Evolutionary conservation across 2,888 invertebrate species (phyloP), one percentile per base, ranked within the genome.

Genomic region (Miltochrista miniata): DNA sequence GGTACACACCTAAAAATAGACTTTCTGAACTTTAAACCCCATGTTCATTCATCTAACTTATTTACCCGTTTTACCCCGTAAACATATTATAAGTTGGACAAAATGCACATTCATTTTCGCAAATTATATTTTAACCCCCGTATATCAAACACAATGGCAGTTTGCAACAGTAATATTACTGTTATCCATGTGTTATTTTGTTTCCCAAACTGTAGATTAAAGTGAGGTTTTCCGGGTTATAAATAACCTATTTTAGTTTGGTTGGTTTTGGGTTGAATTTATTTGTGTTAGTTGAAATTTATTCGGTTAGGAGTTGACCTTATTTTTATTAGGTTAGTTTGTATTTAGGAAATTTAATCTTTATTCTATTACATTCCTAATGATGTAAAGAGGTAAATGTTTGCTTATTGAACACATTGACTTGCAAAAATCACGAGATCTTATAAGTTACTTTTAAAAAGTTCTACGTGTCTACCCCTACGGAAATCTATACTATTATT

Each of bases 181-280:
- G 42, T 54, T 45, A 50, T 39, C 41, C 40, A 18, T 48, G 33
- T 37, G 35, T 33, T 37, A 44, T 43, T 64, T 38, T 45, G 44
- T 44, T 43, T 49, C 53, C 61, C 7, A 51, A 70, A 70, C 61
- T 55, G 51, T 63, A 51, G 55, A 61, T 58, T 70, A 64, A 61
- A 58, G 41, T 48, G 56, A 46, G 57, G 52, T 67, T 67, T 67
- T 41, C 56, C 44, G 40, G 29, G 61, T 49, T 59, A 59, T 64
- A 59, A 64, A 67, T 70, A 67, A 64, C 52, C 42, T 33, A 62
- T 66, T 57, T 52, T 54, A 50, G 57, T 57, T 41, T 48, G 51
- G 54, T 42, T 45, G 36, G 56, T 60, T 50, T 10, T 10, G 50
- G 24, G 51, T 51, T 18, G 47, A 50, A 60, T 64, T 9, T 64